Conservation (phyloP, 2,113 vertebrate genomes). For the Entosphenus tridentatus region DNA sequence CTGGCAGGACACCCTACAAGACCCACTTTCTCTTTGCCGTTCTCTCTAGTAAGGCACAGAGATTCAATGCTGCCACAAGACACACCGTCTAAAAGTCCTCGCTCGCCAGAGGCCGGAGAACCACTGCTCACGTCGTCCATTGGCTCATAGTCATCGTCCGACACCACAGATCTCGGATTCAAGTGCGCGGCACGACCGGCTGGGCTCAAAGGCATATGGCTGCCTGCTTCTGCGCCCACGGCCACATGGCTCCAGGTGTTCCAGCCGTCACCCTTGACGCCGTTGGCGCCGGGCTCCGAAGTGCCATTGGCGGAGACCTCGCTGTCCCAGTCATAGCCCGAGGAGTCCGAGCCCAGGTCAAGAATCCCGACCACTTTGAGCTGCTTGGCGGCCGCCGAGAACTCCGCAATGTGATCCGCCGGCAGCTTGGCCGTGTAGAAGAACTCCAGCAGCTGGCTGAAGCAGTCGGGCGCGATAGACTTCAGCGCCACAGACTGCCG, state of each 20-base stretch:
- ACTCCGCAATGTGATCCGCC: constrained; percentile 12
- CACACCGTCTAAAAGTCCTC: too few relatives aligned
- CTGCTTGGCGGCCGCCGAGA: constrained; percentile 11
- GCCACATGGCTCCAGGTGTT: too few relatives aligned
- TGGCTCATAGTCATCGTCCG: too few relatives aligned
- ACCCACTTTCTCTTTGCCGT: too few relatives aligned
- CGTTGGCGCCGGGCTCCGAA: constrained; percentile 7
- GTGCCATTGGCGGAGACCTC: constrained; percentile 7
- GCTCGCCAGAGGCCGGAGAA: too few relatives aligned
- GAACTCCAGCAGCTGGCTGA: constrained; percentile 13
- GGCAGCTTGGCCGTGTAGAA: constrained; percentile 13
- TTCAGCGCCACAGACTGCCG: constrained; percentile 12
- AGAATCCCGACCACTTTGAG: constrained; percentile 10
- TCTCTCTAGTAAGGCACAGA: too few relatives aligned
- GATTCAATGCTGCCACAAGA: too few relatives aligned
- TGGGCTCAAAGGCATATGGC: constrained; percentile 10
- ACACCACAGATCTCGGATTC: too few relatives aligned
- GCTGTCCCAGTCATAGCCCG: constrained; percentile 8
- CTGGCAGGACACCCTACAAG: too few relatives aligned
- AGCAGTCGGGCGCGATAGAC: constrained; percentile 11
- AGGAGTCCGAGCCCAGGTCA: constrained; percentile 8
- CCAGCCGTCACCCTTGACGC: not conserved
- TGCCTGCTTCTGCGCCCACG: constrained; percentile 1
- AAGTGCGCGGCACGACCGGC: not conserved
- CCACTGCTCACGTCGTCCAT: too few relatives aligned